Conservation (phyloP, 92 coral and sea anemone genomes). For the Heteractis magnifica region DNA sequence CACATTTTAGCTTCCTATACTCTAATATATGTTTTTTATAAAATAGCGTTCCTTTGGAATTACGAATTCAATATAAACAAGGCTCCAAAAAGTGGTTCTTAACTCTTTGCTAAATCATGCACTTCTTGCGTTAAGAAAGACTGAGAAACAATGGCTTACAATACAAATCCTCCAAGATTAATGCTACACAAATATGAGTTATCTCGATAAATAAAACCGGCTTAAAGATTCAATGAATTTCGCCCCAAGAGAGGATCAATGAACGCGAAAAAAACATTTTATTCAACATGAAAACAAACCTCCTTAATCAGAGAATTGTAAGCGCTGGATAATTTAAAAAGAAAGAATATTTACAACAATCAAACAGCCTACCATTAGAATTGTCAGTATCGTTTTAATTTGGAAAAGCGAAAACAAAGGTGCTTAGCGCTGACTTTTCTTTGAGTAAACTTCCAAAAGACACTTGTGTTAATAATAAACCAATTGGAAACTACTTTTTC, state of each 20-base stretch:
- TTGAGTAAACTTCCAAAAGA: not conserved
- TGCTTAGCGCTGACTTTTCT: not conserved
- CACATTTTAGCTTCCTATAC: not conserved
- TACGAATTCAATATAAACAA: not conserved
- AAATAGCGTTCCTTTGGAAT: not conserved
- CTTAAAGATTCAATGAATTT: constrained; percentile 11
- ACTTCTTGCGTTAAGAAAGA: too few relatives aligned
- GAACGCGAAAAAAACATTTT: not conserved
- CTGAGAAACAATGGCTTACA: not conserved
- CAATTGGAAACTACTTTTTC: not conserved
- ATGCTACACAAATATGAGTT: not conserved
- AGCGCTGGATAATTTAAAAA: constrained; percentile 28
- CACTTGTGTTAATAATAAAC: not conserved
- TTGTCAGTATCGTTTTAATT: constrained; percentile 8
- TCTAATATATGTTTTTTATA: too few relatives aligned
- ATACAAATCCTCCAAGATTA: not conserved
- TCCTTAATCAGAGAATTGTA: constrained; percentile 57
- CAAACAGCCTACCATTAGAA: not conserved
- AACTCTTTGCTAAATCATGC: not conserved
- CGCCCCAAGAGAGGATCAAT: constrained; percentile 13
- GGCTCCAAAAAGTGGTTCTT: not conserved
- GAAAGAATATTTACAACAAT: constrained; percentile 4
- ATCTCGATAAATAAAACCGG: not conserved
- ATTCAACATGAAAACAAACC: constrained; percentile 52
- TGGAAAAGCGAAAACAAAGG: not conserved